Evolutionary conservation across 1,140 invertebrate genomes (phyloP).

Genomic region (Aethina tumida): DNA sequence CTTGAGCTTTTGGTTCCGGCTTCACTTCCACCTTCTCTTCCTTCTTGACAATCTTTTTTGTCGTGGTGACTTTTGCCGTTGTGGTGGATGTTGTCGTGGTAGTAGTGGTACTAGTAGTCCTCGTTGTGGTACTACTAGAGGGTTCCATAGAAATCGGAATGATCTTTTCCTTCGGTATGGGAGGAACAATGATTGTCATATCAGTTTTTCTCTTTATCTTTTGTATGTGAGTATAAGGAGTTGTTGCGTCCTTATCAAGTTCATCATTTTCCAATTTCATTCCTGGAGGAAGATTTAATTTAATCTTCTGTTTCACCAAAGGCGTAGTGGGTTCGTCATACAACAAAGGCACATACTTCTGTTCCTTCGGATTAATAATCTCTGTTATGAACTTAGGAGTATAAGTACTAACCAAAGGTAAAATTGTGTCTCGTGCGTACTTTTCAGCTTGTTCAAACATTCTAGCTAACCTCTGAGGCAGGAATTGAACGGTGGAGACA

Average conservation of each 20-base stretch:
- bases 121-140: too few species aligned
- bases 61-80: constrained; percentile 2
- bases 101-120: too few species aligned
- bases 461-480: constrained; percentile 63
- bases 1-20: too few species aligned
- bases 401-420: constrained; percentile 65
- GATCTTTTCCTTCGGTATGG: neutral
- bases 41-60: too few species aligned
- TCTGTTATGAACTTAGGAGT: constrained; percentile 49
- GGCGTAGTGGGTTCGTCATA: constrained; percentile 18
- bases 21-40: too few species aligned
- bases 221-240: constrained; percentile 27
- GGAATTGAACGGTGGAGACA: constrained; percentile 60
- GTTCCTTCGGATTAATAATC: constrained; percentile 27
- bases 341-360: constrained; percentile 29
- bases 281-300: constrained; percentile 5
- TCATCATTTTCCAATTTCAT: constrained; percentile 4
- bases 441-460: constrained; percentile 70
- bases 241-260: constrained; percentile 12
- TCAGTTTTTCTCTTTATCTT: constrained; percentile 23
- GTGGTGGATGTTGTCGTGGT: neutral
- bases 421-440: constrained; percentile 63
- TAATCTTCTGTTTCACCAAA: constrained; percentile 1
- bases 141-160: neutral
- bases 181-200: neutral